These are phyloP conservation scores for Vulpes lagopus DNA, from an alignment of 2,113 vertebrate species.

Conservation along the genomic window DNA sequence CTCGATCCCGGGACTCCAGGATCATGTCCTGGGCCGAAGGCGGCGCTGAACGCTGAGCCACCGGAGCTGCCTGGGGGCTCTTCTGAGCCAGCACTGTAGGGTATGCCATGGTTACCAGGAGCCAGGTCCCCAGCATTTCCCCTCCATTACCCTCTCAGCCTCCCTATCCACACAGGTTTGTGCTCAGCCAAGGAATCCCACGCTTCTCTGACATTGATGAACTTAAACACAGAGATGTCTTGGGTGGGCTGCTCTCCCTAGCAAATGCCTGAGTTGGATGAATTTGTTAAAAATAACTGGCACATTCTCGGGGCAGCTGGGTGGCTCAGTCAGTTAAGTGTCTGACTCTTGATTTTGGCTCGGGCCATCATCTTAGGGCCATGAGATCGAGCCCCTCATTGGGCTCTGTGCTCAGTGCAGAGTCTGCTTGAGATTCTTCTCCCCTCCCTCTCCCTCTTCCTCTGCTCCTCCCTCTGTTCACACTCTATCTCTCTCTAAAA, in stretches of 20 bases:
- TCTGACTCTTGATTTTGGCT: neutral
- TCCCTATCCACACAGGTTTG: neutral
- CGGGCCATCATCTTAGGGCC: neutral
- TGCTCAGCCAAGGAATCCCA: neutral
- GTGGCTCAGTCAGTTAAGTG: neutral
- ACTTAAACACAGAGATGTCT: slow-evolving; percentile 19
- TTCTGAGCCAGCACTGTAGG: neutral
- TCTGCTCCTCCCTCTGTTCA: neutral
- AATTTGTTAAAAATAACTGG: slow-evolving; percentile 16
- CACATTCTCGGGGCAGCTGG: neutral
- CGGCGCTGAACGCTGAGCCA: no score
- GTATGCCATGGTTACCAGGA: neutral
- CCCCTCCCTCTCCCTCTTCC: neutral
- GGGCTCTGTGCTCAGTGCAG: neutral
- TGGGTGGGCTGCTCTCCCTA: neutral
- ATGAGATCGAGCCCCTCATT: neutral
- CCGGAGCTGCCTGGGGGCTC: neutral
- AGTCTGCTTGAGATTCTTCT: neutral
- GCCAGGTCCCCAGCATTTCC: neutral
- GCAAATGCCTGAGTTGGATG: neutral
- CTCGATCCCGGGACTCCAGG: no score
- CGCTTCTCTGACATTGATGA: neutral
- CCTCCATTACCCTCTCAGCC: neutral
- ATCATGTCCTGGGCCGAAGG: no score
- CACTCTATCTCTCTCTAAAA: neutral